Evolutionary conservation across 2,888 invertebrate species (phyloP), one percentile per base, ranked within the genome.

Genomic region (Drosophila testacea): DNA sequence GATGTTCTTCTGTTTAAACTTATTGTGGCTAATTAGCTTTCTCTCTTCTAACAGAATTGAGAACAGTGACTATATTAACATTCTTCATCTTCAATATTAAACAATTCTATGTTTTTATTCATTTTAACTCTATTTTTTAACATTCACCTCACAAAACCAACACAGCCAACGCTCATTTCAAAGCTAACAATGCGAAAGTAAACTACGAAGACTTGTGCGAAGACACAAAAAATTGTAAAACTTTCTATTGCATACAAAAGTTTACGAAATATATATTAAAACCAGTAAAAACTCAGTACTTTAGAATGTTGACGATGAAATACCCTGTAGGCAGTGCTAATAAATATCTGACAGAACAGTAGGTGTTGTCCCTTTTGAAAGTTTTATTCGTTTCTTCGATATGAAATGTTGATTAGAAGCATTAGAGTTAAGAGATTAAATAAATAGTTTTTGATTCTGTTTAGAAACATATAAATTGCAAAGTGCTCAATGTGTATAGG

Each of bases 191-290:
- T 66, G 52, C 11, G n/a, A 62, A 59, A 67, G 27, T 36, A 16
- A 55, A 68, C 52, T 36, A 57, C 36, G 38, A 57, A 52, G 52
- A 47, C 57, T 71, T 28, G 41, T 27, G 7, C n/a, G n/a, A n/a
- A 16, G 16, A 16, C 16, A 22, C 32, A 55, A 54, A 44, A 36
- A 56, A 44, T 30, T 10, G 38, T n/a, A 28, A 13, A 57, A 57
- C 47, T 57, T 57, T 57, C 46, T 16, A 57, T 73, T 62, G 59
- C 61, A 73, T 39, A 64, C 27, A 51, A 64, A 81, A 79, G 57
- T 75, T 79, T 65, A 56, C 56, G 34, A 64, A 66, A 66, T 69
- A 66, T 63, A 64, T 47, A 60, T 38, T 32, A 50, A 38, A 70
- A 59, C 36, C 51, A 30, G 34, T 27, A 4, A 32, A 22, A 55